A percentile compares a stretch with the other conserved stretches of the same genome.
Conservation (phyloP, 1,140 invertebrate species). For the Drosophila bipectinata region DNA sequence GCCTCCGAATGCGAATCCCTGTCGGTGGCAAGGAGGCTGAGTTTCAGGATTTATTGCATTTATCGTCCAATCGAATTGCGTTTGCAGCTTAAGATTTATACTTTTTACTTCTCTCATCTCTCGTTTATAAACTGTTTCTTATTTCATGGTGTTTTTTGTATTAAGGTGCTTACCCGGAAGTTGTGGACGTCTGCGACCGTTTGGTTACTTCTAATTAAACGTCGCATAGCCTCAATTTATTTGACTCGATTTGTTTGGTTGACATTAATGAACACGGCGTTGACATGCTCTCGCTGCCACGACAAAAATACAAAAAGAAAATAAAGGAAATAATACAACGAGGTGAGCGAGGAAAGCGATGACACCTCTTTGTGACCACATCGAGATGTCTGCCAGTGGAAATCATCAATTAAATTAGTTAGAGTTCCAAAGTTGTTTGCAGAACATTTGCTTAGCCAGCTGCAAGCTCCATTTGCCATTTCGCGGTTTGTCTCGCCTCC, state of each 20-base stretch:
- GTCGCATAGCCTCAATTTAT: constrained; percentile 69
- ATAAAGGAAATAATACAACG: constrained; percentile 11
- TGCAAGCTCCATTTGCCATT: constrained; percentile 46
- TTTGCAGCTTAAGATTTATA: constrained; percentile 72
- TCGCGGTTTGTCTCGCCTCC: constrained; percentile 40
- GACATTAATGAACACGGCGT: constrained; percentile 76
- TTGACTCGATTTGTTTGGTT: constrained; percentile 64
- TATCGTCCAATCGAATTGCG: constrained; percentile 76
- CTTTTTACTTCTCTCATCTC: constrained; percentile 32
- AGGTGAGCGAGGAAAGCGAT: constrained; percentile 37
- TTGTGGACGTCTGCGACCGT: constrained; percentile 9
- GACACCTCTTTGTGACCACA: constrained; percentile 63
- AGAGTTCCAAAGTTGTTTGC: constrained; percentile 59
- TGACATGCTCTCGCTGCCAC: constrained; percentile 71
- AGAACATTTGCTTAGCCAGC: constrained; percentile 64
- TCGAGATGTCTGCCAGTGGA: constrained; percentile 62
- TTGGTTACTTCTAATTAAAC: constrained; percentile 64
- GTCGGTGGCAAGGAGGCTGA: constrained; percentile 9
- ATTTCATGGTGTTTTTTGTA: constrained; percentile 10
- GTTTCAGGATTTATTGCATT: constrained; percentile 72
- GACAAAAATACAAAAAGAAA: constrained; percentile 36
- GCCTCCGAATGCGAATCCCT: constrained; percentile 19
- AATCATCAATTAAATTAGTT: constrained; percentile 82
- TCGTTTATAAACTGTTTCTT: constrained; percentile 6
- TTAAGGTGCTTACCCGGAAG: constrained; percentile 50